Base-by-base conservation (phyloP, 92 coral and sea anemone species). In the Plumapathes pennacea region DNA sequence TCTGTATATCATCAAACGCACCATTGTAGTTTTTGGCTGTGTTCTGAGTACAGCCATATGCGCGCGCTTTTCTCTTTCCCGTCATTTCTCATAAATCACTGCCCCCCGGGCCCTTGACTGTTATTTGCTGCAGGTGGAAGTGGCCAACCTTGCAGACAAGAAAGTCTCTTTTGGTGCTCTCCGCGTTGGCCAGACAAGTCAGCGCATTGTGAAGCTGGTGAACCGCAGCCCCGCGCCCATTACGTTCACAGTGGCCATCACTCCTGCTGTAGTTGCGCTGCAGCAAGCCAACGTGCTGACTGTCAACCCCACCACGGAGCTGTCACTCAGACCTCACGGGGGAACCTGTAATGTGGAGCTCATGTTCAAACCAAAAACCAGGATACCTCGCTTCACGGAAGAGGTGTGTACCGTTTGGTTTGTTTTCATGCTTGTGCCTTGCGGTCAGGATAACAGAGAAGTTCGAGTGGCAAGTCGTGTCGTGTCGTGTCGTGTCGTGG, bases 161-260 rank as follows among this genome's bases (percentile, higher is more conserved):
- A 85, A 86, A 39, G 85, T 92, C 46, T 84, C 69, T 61, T 81
- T 92, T 19, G 96, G 98, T 25, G 96, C 98, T 50, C 50, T 92
- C 3, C 94, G 96, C 51, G 81, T 92, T 14, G 90, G 90, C 33
- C 96, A 92, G 64, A 78, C 84, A 23, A 65, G 75, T 45, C 96
- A 85, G 33, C 86, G 86, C 62, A 65, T 73, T 42, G 79, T 89
- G 64, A 85, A 76, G 69, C 81, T 92, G 29, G 84, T 90, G 46
- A 92, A 92, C 73, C 76, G 89, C 32, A 92, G 98, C 55, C 94
- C 98, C 23, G 98, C 98, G 21, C 75, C 97, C 28, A 92, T 92
- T 75, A 71, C 90, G 23, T 92, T 92, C 50, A 71, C 86, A 0
- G 60, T 92, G 58, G 96, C 90, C 30, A 82, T 92, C 73, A 92